Conservation (phyloP, 2,797 vertebrate genomes). For the Melanotaenia nigrans region DNA sequence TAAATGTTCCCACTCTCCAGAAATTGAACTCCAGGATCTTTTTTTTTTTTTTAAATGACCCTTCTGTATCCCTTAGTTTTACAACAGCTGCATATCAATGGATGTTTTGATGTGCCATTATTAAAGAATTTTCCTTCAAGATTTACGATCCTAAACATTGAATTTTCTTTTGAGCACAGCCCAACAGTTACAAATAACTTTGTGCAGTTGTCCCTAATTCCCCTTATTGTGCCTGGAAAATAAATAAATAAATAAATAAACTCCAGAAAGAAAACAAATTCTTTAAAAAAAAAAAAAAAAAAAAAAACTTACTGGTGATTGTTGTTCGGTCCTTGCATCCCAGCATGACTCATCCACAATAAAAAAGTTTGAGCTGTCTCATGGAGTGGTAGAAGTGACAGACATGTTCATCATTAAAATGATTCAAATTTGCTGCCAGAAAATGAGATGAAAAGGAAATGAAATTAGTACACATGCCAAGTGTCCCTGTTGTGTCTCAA, state of each 20-base stretch:
- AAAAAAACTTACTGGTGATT: constrained; percentile 19
- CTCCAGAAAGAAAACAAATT: constrained; percentile 28
- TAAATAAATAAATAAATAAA: not conserved
- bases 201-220: constrained; percentile 39
- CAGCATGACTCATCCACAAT: constrained; percentile 18
- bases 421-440: not conserved
- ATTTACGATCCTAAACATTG: constrained; percentile 38
- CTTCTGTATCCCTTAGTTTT: constrained; percentile 30
- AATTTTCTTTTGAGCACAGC: constrained; percentile 40
- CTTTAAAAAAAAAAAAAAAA: constrained; percentile 15
- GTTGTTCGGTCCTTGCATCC: constrained; percentile 41
- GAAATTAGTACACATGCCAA: constrained; percentile 15
- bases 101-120: constrained; percentile 43
- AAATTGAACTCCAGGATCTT: constrained; percentile 9
- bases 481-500: constrained; percentile 2
- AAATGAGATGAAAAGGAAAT: constrained; percentile 29
- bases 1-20: not conserved
- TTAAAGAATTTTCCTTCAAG: constrained; percentile 54
- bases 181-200: constrained; percentile 46
- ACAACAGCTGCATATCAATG: constrained; percentile 31
- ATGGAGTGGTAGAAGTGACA: constrained; percentile 29
- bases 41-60: not conserved
- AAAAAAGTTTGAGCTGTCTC: constrained; percentile 12
- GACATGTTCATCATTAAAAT: constrained; percentile 45
- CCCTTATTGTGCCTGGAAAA: constrained; percentile 15